Evolutionary conservation across 2,797 vertebrate species (phyloP).

Genomic region (Eidolon dupreanum): DNA sequence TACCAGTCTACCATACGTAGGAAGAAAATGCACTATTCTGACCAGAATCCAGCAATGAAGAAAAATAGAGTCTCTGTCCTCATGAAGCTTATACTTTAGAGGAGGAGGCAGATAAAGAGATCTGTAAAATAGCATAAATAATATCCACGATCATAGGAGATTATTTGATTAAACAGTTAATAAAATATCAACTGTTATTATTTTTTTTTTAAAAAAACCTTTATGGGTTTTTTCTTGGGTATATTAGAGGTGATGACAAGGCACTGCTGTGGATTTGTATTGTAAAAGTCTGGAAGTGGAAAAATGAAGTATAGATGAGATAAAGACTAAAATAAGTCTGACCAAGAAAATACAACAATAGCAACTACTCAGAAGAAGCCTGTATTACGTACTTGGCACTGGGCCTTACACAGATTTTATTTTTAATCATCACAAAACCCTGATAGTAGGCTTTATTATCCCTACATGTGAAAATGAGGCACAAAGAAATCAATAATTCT

Average conservation of each 20-base stretch:
- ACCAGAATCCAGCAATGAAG: not conserved
- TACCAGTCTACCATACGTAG: fast-evolving
- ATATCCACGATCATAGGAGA: not conserved
- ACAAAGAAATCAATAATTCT: not conserved
- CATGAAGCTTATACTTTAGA: not conserved
- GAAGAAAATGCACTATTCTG: not conserved
- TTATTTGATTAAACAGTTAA: not conserved
- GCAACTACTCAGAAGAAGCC: not conserved
- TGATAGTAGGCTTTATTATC: not conserved
- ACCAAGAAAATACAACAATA: not conserved
- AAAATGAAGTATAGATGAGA: not conserved
- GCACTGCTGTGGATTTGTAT: not conserved
- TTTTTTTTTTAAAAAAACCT: not conserved
- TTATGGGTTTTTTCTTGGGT: not conserved
- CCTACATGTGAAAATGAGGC: not conserved
- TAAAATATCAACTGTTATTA: not conserved
- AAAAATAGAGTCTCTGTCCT: not conserved
- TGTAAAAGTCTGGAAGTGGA: not conserved
- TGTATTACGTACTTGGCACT: not conserved
- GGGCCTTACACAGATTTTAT: not conserved
- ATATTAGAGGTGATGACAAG: not conserved
- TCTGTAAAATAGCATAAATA: not conserved
- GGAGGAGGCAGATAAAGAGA: not conserved
- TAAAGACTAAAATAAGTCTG: not conserved
- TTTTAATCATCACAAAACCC: not conserved